Base-by-base conservation (phyloP, 2,888 invertebrate species). In the Lochmaea crataegi region DNA sequence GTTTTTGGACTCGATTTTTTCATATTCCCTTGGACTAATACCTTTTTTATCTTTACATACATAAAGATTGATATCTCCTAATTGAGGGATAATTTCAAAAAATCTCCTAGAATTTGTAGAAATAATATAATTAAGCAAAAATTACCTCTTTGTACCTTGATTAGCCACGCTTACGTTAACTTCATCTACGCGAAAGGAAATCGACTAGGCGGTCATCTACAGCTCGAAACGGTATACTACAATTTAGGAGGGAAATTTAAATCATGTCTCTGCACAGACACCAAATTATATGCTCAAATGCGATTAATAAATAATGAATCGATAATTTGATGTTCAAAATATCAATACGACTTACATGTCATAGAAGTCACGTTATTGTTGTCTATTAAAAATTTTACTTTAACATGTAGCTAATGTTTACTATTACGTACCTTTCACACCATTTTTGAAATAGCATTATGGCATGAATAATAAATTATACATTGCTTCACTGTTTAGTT, bases 61-160 rank as follows among this genome's bases (percentile, higher is more conserved):
- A 38, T 18, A 60, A 64, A 65, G 65, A 53, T 58, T 18, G 60
- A 71, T 65, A 68, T 61, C 53, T 53, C 69, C 26, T 67, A 57
- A 65, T 64, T 61, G 58, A 45, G 14, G 32, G 41, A 45, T 69
- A 68, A 67, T 16, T 56, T n/a, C 42, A 67, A 65, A 65, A 22
- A 70, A 32, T 51, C 68, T 53, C 45, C 71, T 60, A 53, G 58
- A 66, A 45, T 18, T 32, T 32, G 65, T 63, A 65, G 48, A 66
- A 75, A 61, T 68, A 32, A 41, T 71, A 72, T 56, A 72, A 71
- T 68, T 74, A 56, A 65, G 68, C 45, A 68, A 64, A 74, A 74
- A 84, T 89, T 91, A 92, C 93, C 93, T 93, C 91, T 93, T 92
- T 89, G 91, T 93, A 90, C 93, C 93, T 92, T 92, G 93, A 93